These are phyloP conservation scores for Chrysolina americana DNA, from an alignment of 2,888 invertebrate species.

Conservation along the genomic window DNA sequence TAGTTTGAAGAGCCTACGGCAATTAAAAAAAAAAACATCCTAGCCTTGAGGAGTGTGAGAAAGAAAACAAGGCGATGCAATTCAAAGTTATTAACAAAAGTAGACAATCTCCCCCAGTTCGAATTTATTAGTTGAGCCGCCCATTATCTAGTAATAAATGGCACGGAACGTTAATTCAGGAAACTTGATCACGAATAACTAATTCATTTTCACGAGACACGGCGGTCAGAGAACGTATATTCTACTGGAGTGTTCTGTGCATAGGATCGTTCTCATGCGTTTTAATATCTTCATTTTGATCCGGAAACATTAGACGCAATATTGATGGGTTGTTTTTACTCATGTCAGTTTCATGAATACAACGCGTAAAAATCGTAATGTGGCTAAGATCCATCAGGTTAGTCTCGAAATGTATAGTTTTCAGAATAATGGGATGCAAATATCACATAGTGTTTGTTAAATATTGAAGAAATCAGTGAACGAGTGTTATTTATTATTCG, in stretches of 20 bases:
- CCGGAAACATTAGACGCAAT: not conserved
- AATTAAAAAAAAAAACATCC: too few relatives aligned
- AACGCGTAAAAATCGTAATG: too few relatives aligned
- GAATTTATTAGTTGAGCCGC: conserved; percentile 40
- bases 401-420: too few relatives aligned
- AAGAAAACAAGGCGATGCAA: conserved; percentile 6
- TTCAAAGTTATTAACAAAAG: conserved; percentile 37
- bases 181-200: conserved; percentile 45
- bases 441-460: too few relatives aligned
- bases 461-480: too few relatives aligned
- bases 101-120: conserved; percentile 35
- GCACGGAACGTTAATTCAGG: conserved; percentile 42
- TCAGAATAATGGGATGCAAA: too few relatives aligned
- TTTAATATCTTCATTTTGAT: conserved; percentile 10
- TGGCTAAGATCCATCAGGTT: too few relatives aligned
- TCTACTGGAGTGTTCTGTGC: conserved; percentile 36
- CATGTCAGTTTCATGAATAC: too few relatives aligned
- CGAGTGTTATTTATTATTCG: too few relatives aligned
- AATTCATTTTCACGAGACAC: conserved; percentile 47
- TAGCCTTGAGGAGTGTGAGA: too few relatives aligned
- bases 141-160: conserved; percentile 38
- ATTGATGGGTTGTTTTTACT: too few relatives aligned
- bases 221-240: conserved; percentile 37
- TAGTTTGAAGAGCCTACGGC: too few relatives aligned
- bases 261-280: conserved; percentile 41